These are phyloP conservation scores for Amorpha juglandis DNA, from an alignment of 2,888 invertebrate species.

Conservation along the genomic window DNA sequence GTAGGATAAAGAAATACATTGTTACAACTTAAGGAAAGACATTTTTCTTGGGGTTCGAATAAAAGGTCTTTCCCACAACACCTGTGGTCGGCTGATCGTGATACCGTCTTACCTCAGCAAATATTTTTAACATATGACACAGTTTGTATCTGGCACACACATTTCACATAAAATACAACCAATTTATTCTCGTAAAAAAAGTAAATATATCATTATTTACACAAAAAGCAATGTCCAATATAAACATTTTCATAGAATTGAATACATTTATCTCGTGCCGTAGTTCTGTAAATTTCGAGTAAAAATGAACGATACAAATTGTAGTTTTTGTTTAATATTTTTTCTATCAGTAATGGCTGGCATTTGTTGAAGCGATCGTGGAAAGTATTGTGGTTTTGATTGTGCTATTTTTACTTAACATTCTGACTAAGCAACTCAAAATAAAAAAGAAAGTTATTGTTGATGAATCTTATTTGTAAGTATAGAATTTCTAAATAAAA, in stretches of 20 bases:
- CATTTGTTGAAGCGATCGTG: not conserved
- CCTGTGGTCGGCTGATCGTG: conserved; percentile 18
- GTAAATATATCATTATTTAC: conserved; percentile 21
- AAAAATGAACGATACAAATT: conserved; percentile 19
- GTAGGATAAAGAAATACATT: conserved; percentile 4
- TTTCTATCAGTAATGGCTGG: conserved; percentile 1
- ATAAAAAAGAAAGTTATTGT: no score
- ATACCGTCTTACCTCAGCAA: conserved; percentile 21
- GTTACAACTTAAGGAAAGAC: not conserved
- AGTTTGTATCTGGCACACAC: conserved; percentile 8
- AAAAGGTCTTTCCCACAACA: conserved; percentile 18
- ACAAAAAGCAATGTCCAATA: conserved; percentile 22
- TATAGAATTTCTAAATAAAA: no score
- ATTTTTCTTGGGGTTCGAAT: not conserved
- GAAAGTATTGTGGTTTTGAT: no score
- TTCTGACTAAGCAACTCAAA: no score
- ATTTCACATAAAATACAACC: conserved; percentile 7
- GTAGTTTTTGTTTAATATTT: conserved; percentile 1
- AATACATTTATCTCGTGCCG: conserved; percentile 23
- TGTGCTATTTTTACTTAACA: no score
- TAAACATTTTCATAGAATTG: conserved; percentile 15
- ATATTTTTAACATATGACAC: conserved; percentile 2
- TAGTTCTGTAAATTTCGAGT: conserved; percentile 20
- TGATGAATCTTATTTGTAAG: no score
- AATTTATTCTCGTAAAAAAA: conserved; percentile 17